Conservation (phyloP, 2,113 vertebrate genomes). For the Atractosteus spatula region DNA sequence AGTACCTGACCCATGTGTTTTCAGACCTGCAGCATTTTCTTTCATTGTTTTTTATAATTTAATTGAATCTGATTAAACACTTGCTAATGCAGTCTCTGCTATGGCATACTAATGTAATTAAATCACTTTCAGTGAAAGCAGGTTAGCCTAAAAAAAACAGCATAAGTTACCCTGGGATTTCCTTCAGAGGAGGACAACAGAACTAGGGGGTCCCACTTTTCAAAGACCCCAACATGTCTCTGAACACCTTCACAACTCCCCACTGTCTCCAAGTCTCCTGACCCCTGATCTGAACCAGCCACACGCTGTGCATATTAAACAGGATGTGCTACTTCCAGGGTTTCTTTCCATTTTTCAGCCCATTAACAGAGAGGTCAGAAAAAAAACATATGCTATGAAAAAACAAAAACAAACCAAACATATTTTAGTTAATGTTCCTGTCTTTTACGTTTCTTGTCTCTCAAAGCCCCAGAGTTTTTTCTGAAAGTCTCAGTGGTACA, state of each 20-base stretch:
- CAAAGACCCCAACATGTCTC: slow-evolving; percentile 5
- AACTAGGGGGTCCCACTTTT: slow-evolving; percentile 7
- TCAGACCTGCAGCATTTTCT: slow-evolving; percentile 12
- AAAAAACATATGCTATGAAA: too few species aligned
- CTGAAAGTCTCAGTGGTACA: too few species aligned
- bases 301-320: neutral
- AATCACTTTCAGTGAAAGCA: slow-evolving; percentile 29
- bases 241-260: neutral
- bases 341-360: neutral
- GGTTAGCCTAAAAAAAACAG: slow-evolving; percentile 12
- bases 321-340: neutral
- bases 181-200: slow-evolving; percentile 21
- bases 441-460: too few species aligned
- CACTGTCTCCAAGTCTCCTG: neutral
- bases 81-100: slow-evolving; percentile 35
- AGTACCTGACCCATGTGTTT: neutral
- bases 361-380: neutral
- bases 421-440: too few species aligned
- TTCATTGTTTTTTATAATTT: slow-evolving; percentile 33
- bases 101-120: slow-evolving; percentile 34
- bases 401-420: too few species aligned
- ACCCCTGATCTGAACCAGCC: neutral
- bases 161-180: slow-evolving; percentile 2
- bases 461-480: too few species aligned
- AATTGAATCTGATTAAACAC: slow-evolving; percentile 44